Conservation (phyloP, 1,140 invertebrate species). For the Diachasma alloeum region DNA sequence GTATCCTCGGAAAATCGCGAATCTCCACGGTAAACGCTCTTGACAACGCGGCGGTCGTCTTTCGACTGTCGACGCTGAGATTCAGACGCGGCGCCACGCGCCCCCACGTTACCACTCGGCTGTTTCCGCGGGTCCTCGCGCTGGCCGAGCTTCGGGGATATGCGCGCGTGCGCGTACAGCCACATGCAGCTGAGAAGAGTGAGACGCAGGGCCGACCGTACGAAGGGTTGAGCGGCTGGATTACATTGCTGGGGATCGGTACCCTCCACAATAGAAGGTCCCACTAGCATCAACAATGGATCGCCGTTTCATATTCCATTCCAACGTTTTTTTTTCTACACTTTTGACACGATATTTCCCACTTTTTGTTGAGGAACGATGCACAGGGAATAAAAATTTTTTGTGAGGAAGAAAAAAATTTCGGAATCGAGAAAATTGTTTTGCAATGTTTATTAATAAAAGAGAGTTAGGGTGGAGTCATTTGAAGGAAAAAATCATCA, state of each 20-base stretch:
- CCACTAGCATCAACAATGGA: constrained; percentile 43
- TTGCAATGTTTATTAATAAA: too few species aligned
- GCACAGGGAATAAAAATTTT: too few species aligned
- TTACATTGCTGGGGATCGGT: constrained; percentile 45
- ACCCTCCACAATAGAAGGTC: constrained; percentile 40
- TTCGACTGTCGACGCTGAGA: constrained; percentile 54
- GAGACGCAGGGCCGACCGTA: background rate
- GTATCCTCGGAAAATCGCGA: background rate
- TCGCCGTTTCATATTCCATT: constrained; percentile 49
- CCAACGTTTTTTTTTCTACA: constrained; percentile 33
- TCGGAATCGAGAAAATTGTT: too few species aligned
- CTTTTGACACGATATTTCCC: background rate
- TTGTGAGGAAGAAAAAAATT: too few species aligned
- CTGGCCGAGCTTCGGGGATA: background rate
- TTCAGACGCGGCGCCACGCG: constrained; percentile 55
- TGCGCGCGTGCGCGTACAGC: constrained; percentile 32
- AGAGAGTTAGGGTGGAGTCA: too few species aligned
- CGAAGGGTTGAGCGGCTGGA: constrained; percentile 45
- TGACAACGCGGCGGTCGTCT: constrained; percentile 51
- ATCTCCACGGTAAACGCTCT: constrained; percentile 12
- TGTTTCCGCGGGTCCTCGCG: constrained; percentile 24
- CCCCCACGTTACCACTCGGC: constrained; percentile 45
- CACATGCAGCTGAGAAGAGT: constrained; percentile 10
- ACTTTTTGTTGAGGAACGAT: background rate
- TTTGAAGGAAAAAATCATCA: too few species aligned